phyloP scores from a whole-genome alignment of 2,113 vertebrate species.

The Camelus bactrianus region DNA sequence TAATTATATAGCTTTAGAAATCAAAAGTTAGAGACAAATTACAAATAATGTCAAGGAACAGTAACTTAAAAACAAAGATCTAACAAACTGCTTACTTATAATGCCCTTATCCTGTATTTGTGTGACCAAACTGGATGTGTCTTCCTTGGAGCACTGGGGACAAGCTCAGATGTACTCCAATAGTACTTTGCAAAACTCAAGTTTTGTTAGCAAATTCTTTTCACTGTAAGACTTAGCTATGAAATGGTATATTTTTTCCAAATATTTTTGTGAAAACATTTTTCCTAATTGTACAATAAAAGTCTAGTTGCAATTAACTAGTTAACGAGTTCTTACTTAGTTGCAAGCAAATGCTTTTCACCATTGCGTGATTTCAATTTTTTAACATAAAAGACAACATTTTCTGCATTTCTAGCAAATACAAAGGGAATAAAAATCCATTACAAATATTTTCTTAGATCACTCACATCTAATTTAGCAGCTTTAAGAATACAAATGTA shows the following conservation, averaged over 20 bases:
- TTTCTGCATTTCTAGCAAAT: not conserved
- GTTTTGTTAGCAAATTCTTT: constrained; percentile 65
- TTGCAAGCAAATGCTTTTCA: not conserved
- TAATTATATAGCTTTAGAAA: constrained; percentile 32
- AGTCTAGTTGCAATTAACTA: constrained; percentile 76
- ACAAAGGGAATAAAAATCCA: constrained; percentile 40
- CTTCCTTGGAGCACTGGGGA: constrained; percentile 6
- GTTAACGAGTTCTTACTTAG: constrained; percentile 74
- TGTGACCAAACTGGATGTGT: constrained; percentile 17
- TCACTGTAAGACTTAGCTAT: constrained; percentile 48
- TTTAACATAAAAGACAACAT: constrained; percentile 2
- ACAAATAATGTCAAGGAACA: constrained; percentile 51
- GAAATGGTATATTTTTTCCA: constrained; percentile 85
- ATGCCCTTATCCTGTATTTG: not conserved
- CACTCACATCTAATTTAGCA: not conserved
- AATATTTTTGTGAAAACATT: constrained; percentile 84
- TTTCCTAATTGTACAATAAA: constrained; percentile 85
- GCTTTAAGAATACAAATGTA: not conserved
- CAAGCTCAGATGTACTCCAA: constrained; percentile 54
- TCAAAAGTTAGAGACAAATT: constrained; percentile 51
- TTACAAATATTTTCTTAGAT: constrained; percentile 14
- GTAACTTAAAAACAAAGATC: constrained; percentile 62
- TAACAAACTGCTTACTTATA: constrained; percentile 16
- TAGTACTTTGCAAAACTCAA: constrained; percentile 66
- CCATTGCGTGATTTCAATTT: not conserved